A percentile compares a stretch with the other conserved stretches of the same genome.
phyloP scores from a whole-genome alignment of 1,140 invertebrate species.

The Tetraneura akinire region DNA sequence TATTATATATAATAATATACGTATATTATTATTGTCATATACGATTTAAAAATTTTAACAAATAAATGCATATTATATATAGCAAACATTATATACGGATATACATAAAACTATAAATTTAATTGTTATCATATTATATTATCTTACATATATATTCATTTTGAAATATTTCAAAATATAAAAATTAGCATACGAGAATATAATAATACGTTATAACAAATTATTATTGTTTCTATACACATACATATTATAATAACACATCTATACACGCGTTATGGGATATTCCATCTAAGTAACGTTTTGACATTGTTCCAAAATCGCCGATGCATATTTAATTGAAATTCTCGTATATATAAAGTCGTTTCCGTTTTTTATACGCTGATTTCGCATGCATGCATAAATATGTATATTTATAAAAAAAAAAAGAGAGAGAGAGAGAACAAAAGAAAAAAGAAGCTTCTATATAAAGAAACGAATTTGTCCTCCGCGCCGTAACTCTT shows the following conservation, averaged over 20 bases:
- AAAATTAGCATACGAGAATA: no score
- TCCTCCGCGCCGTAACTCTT: conserved; percentile 25
- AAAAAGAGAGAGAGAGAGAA: neutral
- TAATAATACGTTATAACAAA: neutral
- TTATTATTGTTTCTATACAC: neutral
- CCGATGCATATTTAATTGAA: conserved; percentile 35
- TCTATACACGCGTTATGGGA: neutral
- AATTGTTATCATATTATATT: no score
- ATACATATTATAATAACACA: no score
- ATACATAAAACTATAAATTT: no score
- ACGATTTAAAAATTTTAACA: neutral
- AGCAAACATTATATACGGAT: no score
- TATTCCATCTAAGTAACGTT: neutral
- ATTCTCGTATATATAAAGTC: neutral
- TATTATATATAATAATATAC: neutral
- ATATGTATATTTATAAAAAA: neutral
- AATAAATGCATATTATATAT: no score
- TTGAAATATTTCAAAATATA: no score
- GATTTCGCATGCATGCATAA: neutral
- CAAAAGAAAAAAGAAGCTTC: conserved; percentile 32
- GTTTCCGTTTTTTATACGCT: neutral
- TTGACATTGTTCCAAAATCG: conserved; percentile 39
- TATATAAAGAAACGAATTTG: conserved; percentile 37
- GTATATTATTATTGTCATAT: neutral
- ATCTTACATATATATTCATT: no score